A percentile compares a stretch with the other conserved stretches of the same genome.
Evolutionary conservation across 2,888 invertebrate genomes (phyloP).

Genomic region (Pyrochroa serraticornis): DNA sequence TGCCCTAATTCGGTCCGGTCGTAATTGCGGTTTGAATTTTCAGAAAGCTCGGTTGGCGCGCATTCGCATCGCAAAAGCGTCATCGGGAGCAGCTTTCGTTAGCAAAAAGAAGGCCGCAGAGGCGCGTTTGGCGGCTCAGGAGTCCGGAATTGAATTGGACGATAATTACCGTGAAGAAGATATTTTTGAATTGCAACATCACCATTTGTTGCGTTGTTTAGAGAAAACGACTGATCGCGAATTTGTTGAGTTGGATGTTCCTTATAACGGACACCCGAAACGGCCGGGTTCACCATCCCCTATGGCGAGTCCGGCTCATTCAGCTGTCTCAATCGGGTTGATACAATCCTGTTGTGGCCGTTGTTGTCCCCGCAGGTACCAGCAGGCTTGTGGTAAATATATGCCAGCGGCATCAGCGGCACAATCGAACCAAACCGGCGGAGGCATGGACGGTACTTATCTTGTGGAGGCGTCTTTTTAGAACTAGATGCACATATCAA

Average conservation of each 20-base stretch:
- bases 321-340: constrained; percentile 67
- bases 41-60: constrained; percentile 99
- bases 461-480: constrained; percentile 84
- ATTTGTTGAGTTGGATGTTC: constrained; percentile 94
- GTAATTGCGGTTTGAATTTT: constrained; percentile 50
- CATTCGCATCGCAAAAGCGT: constrained; percentile 98
- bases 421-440: constrained; percentile 80
- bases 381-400: constrained; percentile 87
- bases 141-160: constrained; percentile 89
- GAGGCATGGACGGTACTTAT: constrained; percentile 84
- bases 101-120: constrained; percentile 99
- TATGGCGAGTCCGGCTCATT: constrained; percentile 85
- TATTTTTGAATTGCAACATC: constrained; percentile 98
- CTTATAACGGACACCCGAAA: constrained; percentile 92
- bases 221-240: constrained; percentile 99
- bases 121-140: constrained; percentile 89
- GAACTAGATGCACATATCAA: constrained; percentile 35
- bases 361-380: constrained; percentile 88
- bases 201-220: constrained; percentile 94
- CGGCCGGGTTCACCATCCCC: constrained; percentile 89
- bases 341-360: constrained; percentile 83
- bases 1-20: too few relatives aligned
- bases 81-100: constrained; percentile 97
- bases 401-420: constrained; percentile 84
- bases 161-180: constrained; percentile 92